These are phyloP conservation scores for Centropus unirufus DNA, from an alignment of 2,113 vertebrate genomes.

Conservation along the genomic window DNA sequence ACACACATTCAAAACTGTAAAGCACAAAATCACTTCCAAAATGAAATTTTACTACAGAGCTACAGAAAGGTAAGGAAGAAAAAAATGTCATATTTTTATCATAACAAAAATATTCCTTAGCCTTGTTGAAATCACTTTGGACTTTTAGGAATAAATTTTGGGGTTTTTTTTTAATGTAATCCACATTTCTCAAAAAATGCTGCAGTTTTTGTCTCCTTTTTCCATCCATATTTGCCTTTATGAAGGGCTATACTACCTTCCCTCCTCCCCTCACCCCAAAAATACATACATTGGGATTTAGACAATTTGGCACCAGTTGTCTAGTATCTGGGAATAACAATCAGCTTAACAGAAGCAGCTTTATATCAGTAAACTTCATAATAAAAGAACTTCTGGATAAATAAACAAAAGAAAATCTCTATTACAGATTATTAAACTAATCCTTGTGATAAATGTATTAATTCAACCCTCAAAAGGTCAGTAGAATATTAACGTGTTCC, in stretches of 20 bases:
- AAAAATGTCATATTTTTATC: neutral
- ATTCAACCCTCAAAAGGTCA: neutral
- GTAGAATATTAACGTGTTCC: neutral
- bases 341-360: slow-evolving; percentile 20
- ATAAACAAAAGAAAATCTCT: neutral
- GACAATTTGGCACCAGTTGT: neutral
- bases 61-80: neutral
- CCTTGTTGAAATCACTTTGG: neutral
- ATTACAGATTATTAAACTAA: neutral
- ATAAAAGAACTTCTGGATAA: neutral
- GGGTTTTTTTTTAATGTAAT: neutral
- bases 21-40: neutral
- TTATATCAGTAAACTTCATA: neutral
- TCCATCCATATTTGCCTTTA: neutral
- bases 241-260: neutral
- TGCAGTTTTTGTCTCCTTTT: neutral
- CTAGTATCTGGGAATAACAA: neutral
- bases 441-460: slow-evolving; percentile 2
- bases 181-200: neutral
- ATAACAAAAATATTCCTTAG: neutral
- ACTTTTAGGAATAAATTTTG: neutral
- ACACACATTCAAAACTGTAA: neutral
- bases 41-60: neutral
- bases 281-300: neutral
- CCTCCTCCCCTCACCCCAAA: neutral